Percentiles rank a stretch among this genome's conserved stretches.
Conservation (phyloP, 2,888 invertebrate species). For the Entomobrya proxima region DNA sequence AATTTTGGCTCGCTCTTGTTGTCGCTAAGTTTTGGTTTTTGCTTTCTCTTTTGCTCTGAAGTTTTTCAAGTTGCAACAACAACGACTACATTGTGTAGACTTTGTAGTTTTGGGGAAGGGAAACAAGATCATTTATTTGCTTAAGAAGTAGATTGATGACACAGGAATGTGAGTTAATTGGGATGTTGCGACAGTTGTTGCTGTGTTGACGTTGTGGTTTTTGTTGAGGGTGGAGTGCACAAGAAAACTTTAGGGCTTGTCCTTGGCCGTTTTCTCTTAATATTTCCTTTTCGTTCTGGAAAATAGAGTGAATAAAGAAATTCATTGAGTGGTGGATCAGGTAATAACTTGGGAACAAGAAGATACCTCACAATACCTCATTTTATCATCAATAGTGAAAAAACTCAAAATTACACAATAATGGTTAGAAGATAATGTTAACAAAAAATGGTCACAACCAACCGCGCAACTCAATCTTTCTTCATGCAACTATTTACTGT, state of each 20-base stretch:
- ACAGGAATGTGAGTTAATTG: slow-evolving; percentile 32
- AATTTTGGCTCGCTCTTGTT: neutral
- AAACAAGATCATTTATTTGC: slow-evolving; percentile 51
- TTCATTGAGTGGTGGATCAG: slow-evolving; percentile 17
- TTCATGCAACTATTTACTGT: neutral
- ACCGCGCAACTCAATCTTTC: neutral
- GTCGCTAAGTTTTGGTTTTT: neutral
- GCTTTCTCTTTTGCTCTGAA: neutral
- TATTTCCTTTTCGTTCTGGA: neutral
- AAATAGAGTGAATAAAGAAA: neutral
- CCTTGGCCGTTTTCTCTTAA: neutral
- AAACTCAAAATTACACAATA: no score
- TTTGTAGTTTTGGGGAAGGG: neutral
- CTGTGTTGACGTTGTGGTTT: slow-evolving; percentile 11
- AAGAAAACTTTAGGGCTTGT: neutral
- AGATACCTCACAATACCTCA: no score
- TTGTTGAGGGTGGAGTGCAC: neutral
- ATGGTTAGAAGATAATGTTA: no score
- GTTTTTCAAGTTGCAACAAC: slow-evolving; percentile 20
- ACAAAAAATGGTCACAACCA: no score
- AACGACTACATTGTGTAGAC: neutral
- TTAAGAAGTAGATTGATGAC: slow-evolving; percentile 48
- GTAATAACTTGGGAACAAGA: neutral
- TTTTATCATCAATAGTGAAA: no score
- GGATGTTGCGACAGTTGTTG: neutral